Evolutionary conservation across 2,113 vertebrate species (phyloP).

Genomic region (Tinamus guttatus): DNA sequence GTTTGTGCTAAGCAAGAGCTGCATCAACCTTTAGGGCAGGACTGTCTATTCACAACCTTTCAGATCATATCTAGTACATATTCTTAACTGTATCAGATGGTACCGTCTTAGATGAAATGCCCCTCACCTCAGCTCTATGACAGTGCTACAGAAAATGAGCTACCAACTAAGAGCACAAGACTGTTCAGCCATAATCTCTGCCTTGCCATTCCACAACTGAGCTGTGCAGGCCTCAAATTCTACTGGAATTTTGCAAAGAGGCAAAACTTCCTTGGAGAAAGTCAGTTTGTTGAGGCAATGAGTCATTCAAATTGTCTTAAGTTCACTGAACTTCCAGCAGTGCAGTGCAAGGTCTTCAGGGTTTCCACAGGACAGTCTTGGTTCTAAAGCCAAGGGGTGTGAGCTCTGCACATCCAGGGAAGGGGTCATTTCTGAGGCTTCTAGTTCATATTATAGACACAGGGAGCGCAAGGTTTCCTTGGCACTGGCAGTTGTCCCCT

Average conservation of each 20-base stretch:
- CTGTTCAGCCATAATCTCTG: too few relatives aligned
- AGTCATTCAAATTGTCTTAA: neutral
- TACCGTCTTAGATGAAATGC: fast-evolving
- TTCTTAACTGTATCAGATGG: neutral
- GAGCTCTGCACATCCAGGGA: too few relatives aligned
- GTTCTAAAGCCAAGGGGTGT: neutral
- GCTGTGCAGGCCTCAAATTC: neutral
- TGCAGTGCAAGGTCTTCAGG: neutral
- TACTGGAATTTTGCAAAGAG: neutral
- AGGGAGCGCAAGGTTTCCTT: neutral
- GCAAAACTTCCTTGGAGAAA: neutral
- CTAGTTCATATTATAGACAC: neutral
- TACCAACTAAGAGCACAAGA: neutral
- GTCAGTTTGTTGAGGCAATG: neutral
- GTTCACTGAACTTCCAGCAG: neutral
- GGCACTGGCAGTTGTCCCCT: neutral
- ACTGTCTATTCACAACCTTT: neutral
- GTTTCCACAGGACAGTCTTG: neutral
- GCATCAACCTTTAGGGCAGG: too few relatives aligned
- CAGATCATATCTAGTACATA: neutral
- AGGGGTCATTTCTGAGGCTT: neutral
- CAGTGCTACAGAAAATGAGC: neutral
- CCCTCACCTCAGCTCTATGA: fast-evolving
- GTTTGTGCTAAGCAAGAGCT: neutral
- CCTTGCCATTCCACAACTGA: neutral